Base-by-base conservation (phyloP, 2,113 vertebrate genomes). In the Polyodon spathula region DNA sequence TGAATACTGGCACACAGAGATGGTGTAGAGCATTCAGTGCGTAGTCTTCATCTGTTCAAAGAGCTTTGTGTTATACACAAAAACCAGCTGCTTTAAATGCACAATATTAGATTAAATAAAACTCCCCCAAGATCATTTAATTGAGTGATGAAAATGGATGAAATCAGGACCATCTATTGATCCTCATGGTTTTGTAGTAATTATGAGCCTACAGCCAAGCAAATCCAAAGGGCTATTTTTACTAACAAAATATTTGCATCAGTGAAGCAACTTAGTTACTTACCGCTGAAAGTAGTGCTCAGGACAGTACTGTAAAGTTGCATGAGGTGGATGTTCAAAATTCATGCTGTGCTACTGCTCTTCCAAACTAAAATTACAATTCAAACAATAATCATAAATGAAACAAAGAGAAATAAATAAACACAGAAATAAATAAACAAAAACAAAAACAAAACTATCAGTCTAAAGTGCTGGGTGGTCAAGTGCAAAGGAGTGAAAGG, bases 221-320 rank as follows among this genome's bases (percentile, higher is more conserved):
- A 44, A 40, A 3, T 51, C 54, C 64, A 51, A 44, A 9, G n/a
- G 60, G 38, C 55, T 55, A 64, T 46, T 62, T 62, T 63, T 41
- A 51, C 40, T 37, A 12, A 37, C 41, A 56, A n/a, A 40, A 39
- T 50, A 53, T 9, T 16, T 39, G 48, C 57, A 61, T 17, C 54
- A 56, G 4, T 55, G 59, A 40, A 64, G 55, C 46, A 6, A 54
- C 12, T 71, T 73, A 27, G 2, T 27, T 27, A 94, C 94, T 97
- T 88, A 98, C 95, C 93, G 85, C 78, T 88, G 90, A 81, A 95
- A 90, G 78, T 92, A 86, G 73, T 91, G 86, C 68, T 97, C 95
- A 8, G 94, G 88, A 72, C 88, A 91, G 79, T 86, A 92, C 77
- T 90, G 89, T 76, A 95, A 79, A 64, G 93, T 80, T 74, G 85